Percentiles rank a stretch among this genome's conserved stretches.
Conservation (phyloP, 1,140 invertebrate species). For the Metopolophium dirhodum region DNA sequence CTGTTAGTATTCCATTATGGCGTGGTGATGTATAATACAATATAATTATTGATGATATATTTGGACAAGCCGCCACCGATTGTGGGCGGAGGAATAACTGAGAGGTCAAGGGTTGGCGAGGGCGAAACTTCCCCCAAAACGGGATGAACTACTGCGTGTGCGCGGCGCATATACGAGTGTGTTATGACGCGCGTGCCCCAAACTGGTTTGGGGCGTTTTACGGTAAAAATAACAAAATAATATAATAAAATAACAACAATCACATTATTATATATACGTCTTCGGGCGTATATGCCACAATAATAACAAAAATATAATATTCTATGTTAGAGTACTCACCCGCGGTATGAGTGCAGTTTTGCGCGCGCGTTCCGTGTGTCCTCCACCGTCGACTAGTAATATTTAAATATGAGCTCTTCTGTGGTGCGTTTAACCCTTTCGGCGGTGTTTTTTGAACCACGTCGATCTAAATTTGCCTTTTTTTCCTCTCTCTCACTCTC, state of each 20-base stretch:
- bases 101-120: neutral
- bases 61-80: slow-evolving; percentile 1
- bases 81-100: slow-evolving; percentile 13
- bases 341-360: neutral
- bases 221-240: slow-evolving; percentile 29
- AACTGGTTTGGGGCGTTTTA: slow-evolving; percentile 32
- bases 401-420: slow-evolving; percentile 48
- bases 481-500: neutral
- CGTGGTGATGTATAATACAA: neutral
- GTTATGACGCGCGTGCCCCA: neutral
- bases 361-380: slow-evolving; percentile 1
- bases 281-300: neutral
- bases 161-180: neutral
- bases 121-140: neutral
- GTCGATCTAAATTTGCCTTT: slow-evolving; percentile 50
- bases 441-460: slow-evolving; percentile 52
- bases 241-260: neutral
- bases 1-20: neutral
- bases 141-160: neutral
- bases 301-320: neutral
- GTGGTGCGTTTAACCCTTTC: slow-evolving; percentile 53
- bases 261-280: neutral
- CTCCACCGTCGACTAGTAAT: slow-evolving; percentile 28
- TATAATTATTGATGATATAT: slow-evolving; percentile 12
- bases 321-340: slow-evolving; percentile 10